Conservation (phyloP, 2,888 invertebrate species). For the Ophion costatus region DNA sequence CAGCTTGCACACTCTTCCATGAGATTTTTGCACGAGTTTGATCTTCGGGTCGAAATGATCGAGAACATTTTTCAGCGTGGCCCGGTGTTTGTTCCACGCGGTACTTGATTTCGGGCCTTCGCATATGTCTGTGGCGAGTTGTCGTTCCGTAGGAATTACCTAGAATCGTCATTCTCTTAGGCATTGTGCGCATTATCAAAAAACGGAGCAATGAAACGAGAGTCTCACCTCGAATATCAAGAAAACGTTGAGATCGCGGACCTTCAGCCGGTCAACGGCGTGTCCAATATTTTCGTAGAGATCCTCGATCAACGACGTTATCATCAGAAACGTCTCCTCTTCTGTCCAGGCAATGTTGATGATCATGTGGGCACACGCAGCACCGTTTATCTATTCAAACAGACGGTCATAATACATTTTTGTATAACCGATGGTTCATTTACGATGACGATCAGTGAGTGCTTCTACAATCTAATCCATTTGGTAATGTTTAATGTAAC, state of each 20-base stretch:
- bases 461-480: background rate
- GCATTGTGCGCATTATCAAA: background rate
- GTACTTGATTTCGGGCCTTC: background rate
- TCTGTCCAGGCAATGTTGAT: constrained; percentile 73
- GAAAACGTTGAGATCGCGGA: constrained; percentile 58
- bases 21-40: constrained; percentile 44
- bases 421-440: too few relatives aligned
- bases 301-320: constrained; percentile 69
- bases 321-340: constrained; percentile 76
- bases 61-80: constrained; percentile 67
- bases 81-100: constrained; percentile 30
- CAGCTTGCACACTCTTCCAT: constrained; percentile 70
- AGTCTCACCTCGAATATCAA: constrained; percentile 61
- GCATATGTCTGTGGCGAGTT: constrained; percentile 35
- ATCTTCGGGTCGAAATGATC: constrained; percentile 74
- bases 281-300: constrained; percentile 71
- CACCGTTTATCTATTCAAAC: constrained; percentile 42
- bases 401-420: background rate
- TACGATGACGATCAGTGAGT: background rate
- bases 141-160: constrained; percentile 49
- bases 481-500: too few relatives aligned
- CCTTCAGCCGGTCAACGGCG: constrained; percentile 60
- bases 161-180: constrained; percentile 28
- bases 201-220: background rate
- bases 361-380: constrained; percentile 63